Percentiles rank a stretch among this genome's conserved stretches.
Conservation (phyloP, 2,888 invertebrate species). For the Mesochorus sp. region DNA sequence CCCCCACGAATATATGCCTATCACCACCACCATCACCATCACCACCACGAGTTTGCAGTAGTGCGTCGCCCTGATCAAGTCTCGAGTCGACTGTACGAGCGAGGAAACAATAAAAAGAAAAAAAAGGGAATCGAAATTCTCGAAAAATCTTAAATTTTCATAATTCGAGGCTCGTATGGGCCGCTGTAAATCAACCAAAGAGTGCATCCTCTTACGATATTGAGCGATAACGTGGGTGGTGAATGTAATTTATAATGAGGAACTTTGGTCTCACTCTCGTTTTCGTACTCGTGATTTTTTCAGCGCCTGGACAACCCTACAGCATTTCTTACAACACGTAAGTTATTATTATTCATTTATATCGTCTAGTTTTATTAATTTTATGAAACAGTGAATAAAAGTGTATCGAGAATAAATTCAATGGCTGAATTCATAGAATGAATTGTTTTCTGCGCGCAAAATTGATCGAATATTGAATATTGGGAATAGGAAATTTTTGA, state of each 20-base stretch:
- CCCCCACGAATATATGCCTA: constrained; percentile 20
- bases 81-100: constrained; percentile 17
- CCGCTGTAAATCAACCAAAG: too few species aligned
- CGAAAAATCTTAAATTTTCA: too few species aligned
- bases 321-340: constrained; percentile 77
- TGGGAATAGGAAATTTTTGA: too few species aligned
- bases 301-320: constrained; percentile 71
- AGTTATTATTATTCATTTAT: constrained; percentile 62
- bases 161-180: too few species aligned
- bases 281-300: constrained; percentile 73
- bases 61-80: constrained; percentile 54
- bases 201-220: not conserved
- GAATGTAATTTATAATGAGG: constrained; percentile 73
- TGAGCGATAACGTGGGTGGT: not conserved
- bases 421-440: too few species aligned
- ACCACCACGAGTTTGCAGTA: constrained; percentile 44
- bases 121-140: not conserved
- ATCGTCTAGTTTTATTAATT: not conserved
- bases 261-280: constrained; percentile 69
- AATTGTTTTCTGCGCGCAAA: too few species aligned
- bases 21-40: constrained; percentile 21
- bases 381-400: not conserved
- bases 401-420: too few species aligned
- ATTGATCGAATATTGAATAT: too few species aligned
- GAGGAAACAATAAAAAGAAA: not conserved